Base-by-base conservation (phyloP, 2,797 vertebrate genomes). In the Sebastes trivittatus region DNA sequence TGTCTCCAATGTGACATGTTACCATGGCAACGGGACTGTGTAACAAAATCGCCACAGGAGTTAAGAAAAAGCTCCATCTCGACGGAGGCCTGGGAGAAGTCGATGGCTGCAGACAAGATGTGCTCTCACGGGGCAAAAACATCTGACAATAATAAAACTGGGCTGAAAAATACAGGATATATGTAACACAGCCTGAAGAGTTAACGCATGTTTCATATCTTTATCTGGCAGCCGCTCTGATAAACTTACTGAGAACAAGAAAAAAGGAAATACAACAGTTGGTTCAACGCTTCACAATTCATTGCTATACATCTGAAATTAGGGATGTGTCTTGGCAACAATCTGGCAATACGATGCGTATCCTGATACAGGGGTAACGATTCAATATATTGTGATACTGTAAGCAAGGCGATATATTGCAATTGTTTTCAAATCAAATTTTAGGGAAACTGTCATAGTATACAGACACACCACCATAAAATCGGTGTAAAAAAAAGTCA, bases 1-100 rank as follows among this genome's bases (percentile, higher is more conserved):
- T 84, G 81, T 92, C 90, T 89, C 82, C 59, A 87, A 85, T 88
- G 87, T 88, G 90, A 92, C 89, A 84, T 13, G 91, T 95, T 93
- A 88, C 94, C 92, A 94, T 62, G 78, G 92, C 92, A 94, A 95
- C 93, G 74, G 66, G 72, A 65, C 86, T 34, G 74, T 29, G 81
- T 71, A 88, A 92, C 86, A 88, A 87, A 92, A 90, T 88, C 91
- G 86, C 90, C 86, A 70, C 87, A 84, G 88, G 89, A 91, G 84
- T 81, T 68, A 61, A 83, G 80, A 72, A 79, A 30, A 78, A 64
- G 85, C 90, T 83, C 84, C 72, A 61, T 82, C 82, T 87, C 61
- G 10, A 65, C 30, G 32, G 81, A 30, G 87, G 75, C 66, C 71
- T 18, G 29, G 56, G 65, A 76, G 88, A 80, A 87, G 75, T 83